These are phyloP conservation scores for Macrosteles quadrilineatus DNA, from an alignment of 1,140 invertebrate genomes.

Conservation along the genomic window DNA sequence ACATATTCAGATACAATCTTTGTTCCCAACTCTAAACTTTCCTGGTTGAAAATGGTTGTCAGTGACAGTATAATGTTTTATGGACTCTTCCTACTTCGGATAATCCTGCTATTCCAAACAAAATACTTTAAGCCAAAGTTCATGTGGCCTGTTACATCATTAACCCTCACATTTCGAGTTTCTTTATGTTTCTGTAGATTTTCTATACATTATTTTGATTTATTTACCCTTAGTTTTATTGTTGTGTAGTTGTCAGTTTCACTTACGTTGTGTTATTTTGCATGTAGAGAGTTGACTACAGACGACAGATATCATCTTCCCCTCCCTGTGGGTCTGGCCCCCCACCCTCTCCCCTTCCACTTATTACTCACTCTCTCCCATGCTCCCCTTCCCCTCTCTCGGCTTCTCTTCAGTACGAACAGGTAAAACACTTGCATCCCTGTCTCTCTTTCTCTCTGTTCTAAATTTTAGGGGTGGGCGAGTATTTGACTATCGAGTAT, in stretches of 20 bases:
- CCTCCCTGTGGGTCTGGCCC: background rate
- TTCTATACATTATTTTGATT: slow-evolving; percentile 19
- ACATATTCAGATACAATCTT: no score
- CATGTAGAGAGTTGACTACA: slow-evolving; percentile 29
- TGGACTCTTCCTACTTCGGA: no score
- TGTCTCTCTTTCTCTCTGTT: background rate
- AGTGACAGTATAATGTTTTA: no score
- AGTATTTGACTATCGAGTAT: no score
- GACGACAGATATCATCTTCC: slow-evolving; percentile 16
- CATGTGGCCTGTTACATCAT: no score
- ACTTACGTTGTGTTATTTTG: slow-evolving; percentile 37
- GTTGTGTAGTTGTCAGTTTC: slow-evolving; percentile 22
- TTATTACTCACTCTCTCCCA: slow-evolving; percentile 37
- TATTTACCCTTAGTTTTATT: slow-evolving; percentile 23
- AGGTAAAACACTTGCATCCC: slow-evolving; percentile 32
- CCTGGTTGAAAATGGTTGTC: no score
- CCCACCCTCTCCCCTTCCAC: slow-evolving; percentile 5
- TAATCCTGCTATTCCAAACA: no score
- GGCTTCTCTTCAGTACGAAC: slow-evolving; percentile 37
- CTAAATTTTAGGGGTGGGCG: no score
- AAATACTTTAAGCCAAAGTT: no score
- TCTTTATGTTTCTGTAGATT: slow-evolving; percentile 30
- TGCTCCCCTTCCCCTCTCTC: slow-evolving; percentile 39
- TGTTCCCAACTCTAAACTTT: no score
- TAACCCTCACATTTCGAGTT: background rate